Conservation (phyloP, 37 sponge, comb jelly and placozoan genomes). For the Beroe forskalii region DNA sequence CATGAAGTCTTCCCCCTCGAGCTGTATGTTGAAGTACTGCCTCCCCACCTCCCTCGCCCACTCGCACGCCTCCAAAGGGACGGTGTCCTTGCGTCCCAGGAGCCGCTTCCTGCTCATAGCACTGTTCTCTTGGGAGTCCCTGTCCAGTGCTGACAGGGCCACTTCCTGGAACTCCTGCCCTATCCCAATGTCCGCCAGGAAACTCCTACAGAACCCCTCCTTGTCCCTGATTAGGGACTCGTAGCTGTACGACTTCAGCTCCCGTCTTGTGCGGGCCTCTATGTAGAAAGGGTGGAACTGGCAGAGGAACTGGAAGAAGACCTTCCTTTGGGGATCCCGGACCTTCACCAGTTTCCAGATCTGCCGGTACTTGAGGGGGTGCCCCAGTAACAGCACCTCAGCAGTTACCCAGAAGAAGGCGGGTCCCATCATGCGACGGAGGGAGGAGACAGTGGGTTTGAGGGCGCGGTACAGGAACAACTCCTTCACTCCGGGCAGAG, state of each 20-base stretch:
- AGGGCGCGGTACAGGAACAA: background rate
- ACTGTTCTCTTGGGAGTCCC: background rate
- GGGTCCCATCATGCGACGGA: background rate
- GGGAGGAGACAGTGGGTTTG: background rate
- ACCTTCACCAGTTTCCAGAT: too few species aligned
- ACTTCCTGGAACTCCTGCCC: background rate
- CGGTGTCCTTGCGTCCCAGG: too few species aligned
- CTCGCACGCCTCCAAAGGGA: background rate
- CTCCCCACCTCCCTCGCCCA: too few species aligned
- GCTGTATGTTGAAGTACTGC: too few species aligned
- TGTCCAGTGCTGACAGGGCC: background rate
- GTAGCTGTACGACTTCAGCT: background rate
- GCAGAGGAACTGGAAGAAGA: background rate
- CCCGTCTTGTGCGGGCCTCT: background rate
- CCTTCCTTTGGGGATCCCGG: too few species aligned
- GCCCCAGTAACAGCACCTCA: too few species aligned
- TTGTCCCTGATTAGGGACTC: background rate
- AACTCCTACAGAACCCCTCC: background rate
- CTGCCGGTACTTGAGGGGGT: too few species aligned
- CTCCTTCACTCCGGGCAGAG: background rate
- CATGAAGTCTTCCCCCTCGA: too few species aligned
- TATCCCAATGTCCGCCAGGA: background rate
- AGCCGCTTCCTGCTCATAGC: too few species aligned
- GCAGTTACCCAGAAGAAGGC: background rate
- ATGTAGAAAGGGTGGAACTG: constrained; percentile 9